Conservation (phyloP, 2,888 invertebrate species). For the Drosophila falleni region DNA sequence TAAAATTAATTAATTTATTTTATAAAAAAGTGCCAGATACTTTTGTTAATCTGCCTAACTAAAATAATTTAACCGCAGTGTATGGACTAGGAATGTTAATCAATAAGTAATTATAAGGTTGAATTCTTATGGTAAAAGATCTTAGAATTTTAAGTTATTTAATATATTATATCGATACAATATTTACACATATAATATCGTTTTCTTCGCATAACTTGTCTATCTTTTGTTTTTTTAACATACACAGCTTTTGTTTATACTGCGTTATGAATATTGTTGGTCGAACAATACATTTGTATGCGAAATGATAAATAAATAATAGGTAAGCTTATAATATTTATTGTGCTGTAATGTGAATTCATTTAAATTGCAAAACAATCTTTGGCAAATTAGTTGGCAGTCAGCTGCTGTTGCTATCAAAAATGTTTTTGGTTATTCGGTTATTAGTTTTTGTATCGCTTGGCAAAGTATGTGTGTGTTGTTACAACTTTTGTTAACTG, state of each 20-base stretch:
- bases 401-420: slow-evolving; percentile 24
- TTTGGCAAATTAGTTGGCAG: slow-evolving; percentile 48
- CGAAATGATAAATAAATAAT: slow-evolving; percentile 22
- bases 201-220: neutral
- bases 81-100: no score
- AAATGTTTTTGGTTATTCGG: slow-evolving; percentile 11
- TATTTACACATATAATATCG: neutral
- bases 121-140: neutral
- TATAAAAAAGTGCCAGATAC: no score
- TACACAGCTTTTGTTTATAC: slow-evolving; percentile 25
- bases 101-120: neutral
- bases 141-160: neutral
- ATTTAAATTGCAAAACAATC: slow-evolving; percentile 74
- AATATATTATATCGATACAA: neutral
- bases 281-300: slow-evolving; percentile 15
- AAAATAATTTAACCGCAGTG: no score
- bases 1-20: no score
- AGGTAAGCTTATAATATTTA: slow-evolving; percentile 34
- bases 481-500: slow-evolving; percentile 74
- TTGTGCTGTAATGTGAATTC: slow-evolving; percentile 72
- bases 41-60: no score
- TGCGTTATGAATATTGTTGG: slow-evolving; percentile 35
- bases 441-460: slow-evolving; percentile 46
- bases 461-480: slow-evolving; percentile 50
- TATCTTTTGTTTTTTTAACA: neutral